A percentile compares a stretch with the other conserved stretches of the same genome.
Conservation (phyloP, 2,797 vertebrate species). For the Spinus pinus region DNA sequence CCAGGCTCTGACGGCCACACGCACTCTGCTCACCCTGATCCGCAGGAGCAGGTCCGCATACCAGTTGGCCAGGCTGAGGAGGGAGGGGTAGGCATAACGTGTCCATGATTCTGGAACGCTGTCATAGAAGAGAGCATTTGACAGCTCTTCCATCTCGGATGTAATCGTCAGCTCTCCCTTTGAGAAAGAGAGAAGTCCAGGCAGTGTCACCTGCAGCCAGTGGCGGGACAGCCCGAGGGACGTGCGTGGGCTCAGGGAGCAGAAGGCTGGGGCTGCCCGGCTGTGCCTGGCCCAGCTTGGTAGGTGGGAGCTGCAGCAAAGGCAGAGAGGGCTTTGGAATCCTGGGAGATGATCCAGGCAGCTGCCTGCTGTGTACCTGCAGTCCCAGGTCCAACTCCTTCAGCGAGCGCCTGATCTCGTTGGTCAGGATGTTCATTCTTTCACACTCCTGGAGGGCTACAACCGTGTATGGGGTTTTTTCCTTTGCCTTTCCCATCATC, state of each 20-base stretch:
- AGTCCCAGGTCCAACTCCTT: constrained; percentile 76
- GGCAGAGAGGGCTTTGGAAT: accelerated
- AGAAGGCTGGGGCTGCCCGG: background rate
- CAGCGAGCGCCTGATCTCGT: constrained; percentile 72
- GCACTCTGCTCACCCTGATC: constrained; percentile 60
- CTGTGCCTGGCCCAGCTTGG: accelerated
- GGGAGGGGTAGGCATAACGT: constrained; percentile 74
- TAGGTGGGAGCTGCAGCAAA: background rate
- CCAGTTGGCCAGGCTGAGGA: constrained; percentile 71
- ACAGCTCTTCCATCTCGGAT: constrained; percentile 73
- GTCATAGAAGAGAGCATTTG: constrained; percentile 68
- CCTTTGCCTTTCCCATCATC: constrained; percentile 63
- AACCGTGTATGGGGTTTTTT: constrained; percentile 76
- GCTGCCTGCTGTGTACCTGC: constrained; percentile 26
- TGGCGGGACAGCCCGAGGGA: background rate
- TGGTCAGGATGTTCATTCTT: constrained; percentile 77
- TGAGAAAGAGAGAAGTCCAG: background rate
- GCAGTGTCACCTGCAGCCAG: background rate
- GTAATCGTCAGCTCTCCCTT: constrained; percentile 78
- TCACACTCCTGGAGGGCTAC: constrained; percentile 81
- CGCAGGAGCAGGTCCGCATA: constrained; percentile 71
- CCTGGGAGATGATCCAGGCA: background rate
- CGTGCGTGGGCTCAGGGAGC: background rate
- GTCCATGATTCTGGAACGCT: constrained; percentile 66
- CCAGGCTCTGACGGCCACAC: background rate